Conservation (phyloP, 2,113 vertebrate species). For the Chionis minor region DNA sequence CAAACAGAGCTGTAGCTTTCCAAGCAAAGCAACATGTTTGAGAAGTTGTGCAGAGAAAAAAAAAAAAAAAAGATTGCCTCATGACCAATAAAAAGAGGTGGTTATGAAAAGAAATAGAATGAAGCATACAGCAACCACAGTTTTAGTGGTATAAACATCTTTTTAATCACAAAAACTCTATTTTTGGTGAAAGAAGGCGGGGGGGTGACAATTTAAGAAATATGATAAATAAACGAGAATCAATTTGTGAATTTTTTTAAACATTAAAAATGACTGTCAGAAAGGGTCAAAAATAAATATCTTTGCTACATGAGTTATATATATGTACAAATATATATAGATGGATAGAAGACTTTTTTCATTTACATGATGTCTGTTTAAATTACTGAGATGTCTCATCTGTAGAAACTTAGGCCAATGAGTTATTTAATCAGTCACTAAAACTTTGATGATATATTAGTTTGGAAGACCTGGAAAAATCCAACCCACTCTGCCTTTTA, state of each 20-base stretch:
- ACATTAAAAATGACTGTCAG: not conserved
- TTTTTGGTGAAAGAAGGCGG: not conserved
- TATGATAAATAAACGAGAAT: not conserved
- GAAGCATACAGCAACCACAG: not conserved
- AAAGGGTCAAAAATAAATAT: not conserved
- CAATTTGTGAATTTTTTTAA: not conserved
- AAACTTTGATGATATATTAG: conserved; percentile 31
- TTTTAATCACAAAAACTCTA: not conserved
- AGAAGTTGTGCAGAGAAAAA: not conserved
- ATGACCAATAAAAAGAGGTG: not conserved
- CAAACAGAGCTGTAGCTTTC: not conserved
- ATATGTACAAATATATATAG: not conserved
- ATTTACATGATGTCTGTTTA: not conserved
- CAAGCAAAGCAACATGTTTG: not conserved
- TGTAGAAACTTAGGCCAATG: not conserved
- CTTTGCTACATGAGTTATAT: not conserved
- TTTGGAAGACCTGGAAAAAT: conserved; percentile 26
- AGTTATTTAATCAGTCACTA: conserved; percentile 22
- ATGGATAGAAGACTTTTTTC: not conserved
- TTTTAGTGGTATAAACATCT: not conserved
- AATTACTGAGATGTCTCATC: not conserved
- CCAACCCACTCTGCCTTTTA: not conserved
- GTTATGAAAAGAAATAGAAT: not conserved
- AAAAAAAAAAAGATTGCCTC: not conserved
- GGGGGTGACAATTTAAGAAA: not conserved